Evolutionary conservation across 1,140 invertebrate species (phyloP), one percentile per base, ranked within the genome.

Genomic region (Apis florea): DNA sequence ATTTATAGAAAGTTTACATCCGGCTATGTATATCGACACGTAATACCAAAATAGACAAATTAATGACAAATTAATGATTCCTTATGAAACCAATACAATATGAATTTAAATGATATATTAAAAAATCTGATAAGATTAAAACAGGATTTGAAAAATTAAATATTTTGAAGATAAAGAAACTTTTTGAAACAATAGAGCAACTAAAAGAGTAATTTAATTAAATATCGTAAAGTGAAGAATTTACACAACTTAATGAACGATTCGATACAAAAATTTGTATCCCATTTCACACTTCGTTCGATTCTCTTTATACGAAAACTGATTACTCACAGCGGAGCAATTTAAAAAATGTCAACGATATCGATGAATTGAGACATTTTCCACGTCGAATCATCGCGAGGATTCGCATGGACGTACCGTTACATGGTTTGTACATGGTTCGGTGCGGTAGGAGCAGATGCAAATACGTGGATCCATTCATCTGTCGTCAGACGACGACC

Each of bases 401-500:
- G 54, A 64, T 69, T 58, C 31, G 26, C 56, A 66, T 79, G 73
- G 24, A 40, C 54, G 67, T 87, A 85, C 86, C 83, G 83, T 88
- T 85, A 87, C 21, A 58, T 58, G 19, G 56, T 51, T 54, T 54
- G 51, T 69, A 49, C 17, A 15, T 24, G 17, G 19, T 56, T 69
- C 59, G 72, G 69, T 73, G 40, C 61, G 63, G 26, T 24, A 67
- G 66, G 47, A 70, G 80, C 87, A 88, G 87, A 89, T 88, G 89
- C 81, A 88, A 89, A 90, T 89, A n/a, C 78, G 51, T 9, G 61
- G 64, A 47, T 19, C 74, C 71, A 88, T 83, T 87, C 85, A 89
- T 83, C 77, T 67, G 83, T 82, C 63, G 54, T 47, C 15, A 47
- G 61, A 51, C 54, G 67, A 31, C 53, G 75, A 63, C 68, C 80